Evolutionary conservation across 2,113 vertebrate species (phyloP).

Genomic region (Cryptomyrus ogoouensis): DNA sequence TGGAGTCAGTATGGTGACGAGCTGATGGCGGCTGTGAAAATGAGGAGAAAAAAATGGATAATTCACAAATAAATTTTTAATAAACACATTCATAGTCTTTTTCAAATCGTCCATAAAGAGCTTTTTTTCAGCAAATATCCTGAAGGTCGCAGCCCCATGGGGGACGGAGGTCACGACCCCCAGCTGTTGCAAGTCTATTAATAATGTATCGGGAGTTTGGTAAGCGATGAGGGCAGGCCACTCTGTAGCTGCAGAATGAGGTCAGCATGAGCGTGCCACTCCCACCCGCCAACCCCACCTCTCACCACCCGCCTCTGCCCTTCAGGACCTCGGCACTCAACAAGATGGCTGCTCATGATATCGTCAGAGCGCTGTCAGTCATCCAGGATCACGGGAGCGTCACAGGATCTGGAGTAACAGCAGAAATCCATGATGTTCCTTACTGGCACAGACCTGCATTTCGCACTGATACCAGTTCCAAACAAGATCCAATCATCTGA

Average conservation of each 20-base stretch:
- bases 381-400: not conserved
- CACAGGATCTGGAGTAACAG: not conserved
- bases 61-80: not conserved
- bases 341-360: not conserved
- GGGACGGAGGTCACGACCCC: not conserved
- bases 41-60: not conserved
- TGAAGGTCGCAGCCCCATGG: not conserved
- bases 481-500: not conserved
- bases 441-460: not conserved
- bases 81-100: not conserved
- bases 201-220: not conserved
- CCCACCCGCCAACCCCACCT: not conserved
- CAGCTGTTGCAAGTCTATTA: not conserved
- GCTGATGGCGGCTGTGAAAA: not conserved
- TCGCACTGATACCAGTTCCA: not conserved
- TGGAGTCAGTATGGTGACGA: not conserved
- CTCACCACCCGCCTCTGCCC: not conserved
- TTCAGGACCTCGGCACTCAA: not conserved
- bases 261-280: not conserved
- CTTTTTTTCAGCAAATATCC: not conserved
- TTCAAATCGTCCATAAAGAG: not conserved
- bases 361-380: not conserved
- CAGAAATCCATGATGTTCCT: not conserved
- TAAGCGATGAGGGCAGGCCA: not conserved
- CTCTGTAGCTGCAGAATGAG: not conserved